These are phyloP conservation scores for Pseudonaja textilis DNA, from an alignment of 2,113 vertebrate species.

Conservation along the genomic window DNA sequence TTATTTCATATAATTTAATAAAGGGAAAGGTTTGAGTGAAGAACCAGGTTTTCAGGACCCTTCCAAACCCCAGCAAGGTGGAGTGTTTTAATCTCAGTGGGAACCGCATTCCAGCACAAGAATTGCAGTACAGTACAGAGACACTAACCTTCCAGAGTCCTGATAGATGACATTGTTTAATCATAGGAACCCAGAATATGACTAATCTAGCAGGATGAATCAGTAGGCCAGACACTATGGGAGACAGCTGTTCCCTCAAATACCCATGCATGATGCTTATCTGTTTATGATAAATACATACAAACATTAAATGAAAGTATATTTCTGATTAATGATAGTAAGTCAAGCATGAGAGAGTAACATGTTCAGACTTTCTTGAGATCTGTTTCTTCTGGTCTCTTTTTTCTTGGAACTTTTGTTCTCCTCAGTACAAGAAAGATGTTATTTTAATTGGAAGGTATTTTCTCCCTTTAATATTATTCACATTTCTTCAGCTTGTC, in stretches of 20 bases:
- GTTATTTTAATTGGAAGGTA: conserved; percentile 12
- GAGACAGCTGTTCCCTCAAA: neutral
- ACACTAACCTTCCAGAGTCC: neutral
- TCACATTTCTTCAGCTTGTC: conserved; percentile 5
- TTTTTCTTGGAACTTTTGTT: conserved; percentile 17
- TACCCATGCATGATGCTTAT: neutral
- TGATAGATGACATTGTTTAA: neutral
- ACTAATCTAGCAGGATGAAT: neutral
- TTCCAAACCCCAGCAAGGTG: neutral
- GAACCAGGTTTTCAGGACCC: neutral
- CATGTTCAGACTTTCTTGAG: neutral
- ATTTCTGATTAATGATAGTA: neutral
- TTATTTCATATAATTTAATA: neutral
- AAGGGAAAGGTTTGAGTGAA: neutral
- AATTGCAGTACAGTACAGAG: neutral
- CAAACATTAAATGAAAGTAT: neutral
- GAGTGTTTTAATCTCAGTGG: neutral
- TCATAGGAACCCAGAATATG: neutral
- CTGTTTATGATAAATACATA: neutral
- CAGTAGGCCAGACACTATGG: neutral
- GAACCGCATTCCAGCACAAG: neutral
- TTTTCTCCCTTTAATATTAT: conserved; percentile 5
- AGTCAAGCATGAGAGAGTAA: neutral
- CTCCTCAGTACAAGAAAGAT: neutral
- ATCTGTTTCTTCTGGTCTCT: conserved; percentile 12